These are phyloP conservation scores for Tursiops truncatus DNA, from an alignment of 2,113 vertebrate genomes.

Conservation along the genomic window DNA sequence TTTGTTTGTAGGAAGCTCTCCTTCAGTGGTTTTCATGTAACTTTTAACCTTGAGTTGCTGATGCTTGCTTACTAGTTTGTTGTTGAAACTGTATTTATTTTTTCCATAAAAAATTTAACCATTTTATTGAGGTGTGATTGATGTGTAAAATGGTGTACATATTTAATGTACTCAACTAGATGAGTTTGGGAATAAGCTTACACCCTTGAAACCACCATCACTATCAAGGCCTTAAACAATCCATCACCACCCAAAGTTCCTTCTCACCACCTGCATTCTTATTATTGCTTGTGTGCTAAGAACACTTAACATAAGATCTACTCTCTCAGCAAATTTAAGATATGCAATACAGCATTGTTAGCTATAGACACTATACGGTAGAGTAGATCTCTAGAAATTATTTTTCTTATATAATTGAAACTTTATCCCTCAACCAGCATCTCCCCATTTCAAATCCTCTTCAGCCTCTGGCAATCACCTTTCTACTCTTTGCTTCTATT, in stretches of 20 bases:
- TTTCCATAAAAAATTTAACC: neutral
- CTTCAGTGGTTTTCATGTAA: no score
- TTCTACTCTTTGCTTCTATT: neutral
- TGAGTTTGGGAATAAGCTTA: neutral
- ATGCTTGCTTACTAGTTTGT: neutral
- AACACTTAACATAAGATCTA: neutral
- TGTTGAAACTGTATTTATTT: neutral
- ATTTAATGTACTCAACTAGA: neutral
- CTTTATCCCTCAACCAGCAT: neutral
- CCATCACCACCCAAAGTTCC: neutral
- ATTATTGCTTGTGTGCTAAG: neutral
- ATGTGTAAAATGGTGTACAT: neutral
- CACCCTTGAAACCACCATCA: neutral
- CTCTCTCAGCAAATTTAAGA: neutral
- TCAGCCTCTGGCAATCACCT: neutral
- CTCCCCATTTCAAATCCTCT: neutral
- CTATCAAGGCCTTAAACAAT: neutral
- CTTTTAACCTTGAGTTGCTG: neutral
- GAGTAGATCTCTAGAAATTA: neutral
- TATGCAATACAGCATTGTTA: neutral
- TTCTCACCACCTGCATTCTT: neutral
- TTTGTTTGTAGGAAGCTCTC: neutral
- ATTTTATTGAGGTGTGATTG: neutral
- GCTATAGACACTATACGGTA: neutral
- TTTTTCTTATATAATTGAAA: neutral